Evolutionary conservation across 2,113 vertebrate species (phyloP).

Genomic region (Tyto alba): DNA sequence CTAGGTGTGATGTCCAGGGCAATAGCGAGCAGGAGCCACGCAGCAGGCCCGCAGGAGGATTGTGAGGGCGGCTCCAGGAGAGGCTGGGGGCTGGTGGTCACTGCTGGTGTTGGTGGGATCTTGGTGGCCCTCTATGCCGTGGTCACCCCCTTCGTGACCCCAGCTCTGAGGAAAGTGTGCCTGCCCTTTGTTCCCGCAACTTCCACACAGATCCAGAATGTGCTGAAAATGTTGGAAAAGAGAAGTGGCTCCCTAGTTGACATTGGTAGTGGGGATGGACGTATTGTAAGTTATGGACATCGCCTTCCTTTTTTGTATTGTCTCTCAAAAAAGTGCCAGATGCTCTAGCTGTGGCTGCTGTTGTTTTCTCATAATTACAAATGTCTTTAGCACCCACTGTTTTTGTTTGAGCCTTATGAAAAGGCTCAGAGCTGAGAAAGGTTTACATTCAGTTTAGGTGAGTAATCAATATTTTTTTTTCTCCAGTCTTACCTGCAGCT

Average conservation of each 20-base stretch:
- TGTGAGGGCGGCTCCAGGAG: not conserved
- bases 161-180: slow-evolving; percentile 86
- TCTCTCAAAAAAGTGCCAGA: accelerated
- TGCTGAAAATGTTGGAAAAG: slow-evolving; percentile 74
- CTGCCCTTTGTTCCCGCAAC: slow-evolving; percentile 95
- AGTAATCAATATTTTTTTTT: not conserved
- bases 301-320: accelerated
- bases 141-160: slow-evolving; percentile 81
- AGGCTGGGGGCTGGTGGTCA: slow-evolving; percentile 72
- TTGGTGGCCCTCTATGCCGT: slow-evolving; percentile 81
- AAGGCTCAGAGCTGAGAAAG: not conserved
- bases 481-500: not conserved
- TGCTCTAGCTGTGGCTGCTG: accelerated
- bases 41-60: not conserved
- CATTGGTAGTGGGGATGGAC: slow-evolving; percentile 92
- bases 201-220: slow-evolving; percentile 81
- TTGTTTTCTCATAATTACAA: not conserved
- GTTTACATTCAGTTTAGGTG: not conserved
- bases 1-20: not conserved
- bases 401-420: not conserved
- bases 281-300: slow-evolving; percentile 80
- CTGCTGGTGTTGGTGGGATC: slow-evolving; percentile 75
- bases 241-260: slow-evolving; percentile 83
- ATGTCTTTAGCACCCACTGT: not conserved
- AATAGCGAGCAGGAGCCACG: accelerated